Conservation (phyloP, 2,797 vertebrate species). For the Crax fasciolata region DNA sequence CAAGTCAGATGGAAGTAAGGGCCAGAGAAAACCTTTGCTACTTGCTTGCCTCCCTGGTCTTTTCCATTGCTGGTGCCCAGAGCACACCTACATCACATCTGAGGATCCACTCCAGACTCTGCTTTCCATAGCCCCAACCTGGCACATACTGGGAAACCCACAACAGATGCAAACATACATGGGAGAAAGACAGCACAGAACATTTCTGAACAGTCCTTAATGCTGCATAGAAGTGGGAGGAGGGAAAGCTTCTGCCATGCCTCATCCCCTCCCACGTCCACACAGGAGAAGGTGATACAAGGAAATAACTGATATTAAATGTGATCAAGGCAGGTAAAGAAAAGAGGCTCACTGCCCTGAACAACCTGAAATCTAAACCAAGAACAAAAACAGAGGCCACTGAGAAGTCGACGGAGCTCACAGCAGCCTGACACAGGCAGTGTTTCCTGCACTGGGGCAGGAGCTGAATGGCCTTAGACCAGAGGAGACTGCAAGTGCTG, state of each 20-base stretch:
- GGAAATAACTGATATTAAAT: neutral
- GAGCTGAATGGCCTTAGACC: neutral
- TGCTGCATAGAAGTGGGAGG: neutral
- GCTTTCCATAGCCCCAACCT: neutral
- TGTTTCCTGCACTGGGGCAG: neutral
- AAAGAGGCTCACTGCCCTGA: neutral
- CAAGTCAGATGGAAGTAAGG: accelerated
- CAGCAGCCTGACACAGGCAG: neutral
- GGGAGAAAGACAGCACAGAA: neutral
- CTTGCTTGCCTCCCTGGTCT: neutral
- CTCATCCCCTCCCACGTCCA: neutral
- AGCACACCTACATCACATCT: neutral
- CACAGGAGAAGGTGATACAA: accelerated
- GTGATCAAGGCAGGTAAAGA: neutral
- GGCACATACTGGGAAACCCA: neutral
- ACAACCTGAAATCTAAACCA: neutral
- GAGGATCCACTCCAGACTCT: neutral
- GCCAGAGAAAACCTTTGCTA: neutral
- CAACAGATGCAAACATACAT: accelerated
- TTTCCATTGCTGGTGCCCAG: neutral
- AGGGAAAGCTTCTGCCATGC: neutral
- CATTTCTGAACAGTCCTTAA: neutral
- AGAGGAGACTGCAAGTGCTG: neutral
- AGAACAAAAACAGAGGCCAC: neutral
- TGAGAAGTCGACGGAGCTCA: neutral